phyloP scores from a whole-genome alignment of 2,888 invertebrate species.

The Gonocerus acuteangulatus region DNA sequence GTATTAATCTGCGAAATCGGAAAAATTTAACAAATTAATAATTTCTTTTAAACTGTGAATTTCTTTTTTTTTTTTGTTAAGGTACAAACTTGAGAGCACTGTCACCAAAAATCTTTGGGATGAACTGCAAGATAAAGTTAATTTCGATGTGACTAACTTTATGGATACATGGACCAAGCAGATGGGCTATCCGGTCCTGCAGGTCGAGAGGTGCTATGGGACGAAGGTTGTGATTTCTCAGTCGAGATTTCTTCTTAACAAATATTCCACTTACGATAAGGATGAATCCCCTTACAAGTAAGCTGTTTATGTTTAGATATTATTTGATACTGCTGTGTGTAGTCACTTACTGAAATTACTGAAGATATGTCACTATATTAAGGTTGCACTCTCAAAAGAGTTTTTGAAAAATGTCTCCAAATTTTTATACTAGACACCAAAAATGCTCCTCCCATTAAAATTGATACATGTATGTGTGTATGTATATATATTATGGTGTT shows the following conservation, averaged over 20 bases:
- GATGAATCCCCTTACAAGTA: conserved; percentile 46
- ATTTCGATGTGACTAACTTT: conserved; percentile 45
- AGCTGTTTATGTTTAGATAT: conserved; percentile 7
- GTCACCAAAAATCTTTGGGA: conserved; percentile 68
- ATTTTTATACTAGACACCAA: no score
- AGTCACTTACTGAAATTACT: not conserved
- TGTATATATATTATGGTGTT: no score
- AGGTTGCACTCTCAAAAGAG: not conserved
- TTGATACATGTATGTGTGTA: no score
- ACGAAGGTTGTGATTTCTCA: conserved; percentile 55
- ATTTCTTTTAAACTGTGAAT: no score
- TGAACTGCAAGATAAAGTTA: conserved; percentile 53
- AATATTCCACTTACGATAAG: conserved; percentile 48
- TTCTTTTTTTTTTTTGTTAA: conserved; percentile 41
- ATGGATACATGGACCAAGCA: conserved; percentile 87
- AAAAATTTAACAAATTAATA: no score
- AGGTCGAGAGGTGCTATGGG: conserved; percentile 47
- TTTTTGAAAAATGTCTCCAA: not conserved
- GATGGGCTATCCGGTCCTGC: conserved; percentile 76
- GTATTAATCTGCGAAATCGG: no score
- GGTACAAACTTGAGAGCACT: conserved; percentile 59
- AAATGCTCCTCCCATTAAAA: no score
- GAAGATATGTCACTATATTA: not conserved
- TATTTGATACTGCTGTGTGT: not conserved
- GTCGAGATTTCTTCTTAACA: conserved; percentile 64